Evolutionary conservation across 2,888 invertebrate species (phyloP), one percentile per base, ranked within the genome.

Genomic region (Heliconius erato): DNA sequence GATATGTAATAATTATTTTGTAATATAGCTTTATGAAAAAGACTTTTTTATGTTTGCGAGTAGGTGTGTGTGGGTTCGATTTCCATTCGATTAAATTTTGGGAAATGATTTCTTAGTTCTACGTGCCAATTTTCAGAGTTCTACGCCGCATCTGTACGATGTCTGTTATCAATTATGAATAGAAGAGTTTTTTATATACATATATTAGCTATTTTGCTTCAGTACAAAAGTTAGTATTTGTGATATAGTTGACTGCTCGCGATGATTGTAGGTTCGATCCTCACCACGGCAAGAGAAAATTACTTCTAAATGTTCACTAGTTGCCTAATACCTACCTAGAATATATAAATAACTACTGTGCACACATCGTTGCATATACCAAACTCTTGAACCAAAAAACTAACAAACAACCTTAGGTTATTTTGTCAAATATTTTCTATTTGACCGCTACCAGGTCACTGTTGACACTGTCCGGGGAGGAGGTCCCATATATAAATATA

Each of bases 401-500:
- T 11, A 11, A 26, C 26, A 49, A 44, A 71, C n/a, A 49, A 49
- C 26, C 11, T 19, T 9, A 16, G 44, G 72, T 54, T 44, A 44
- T 79, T 69, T 12, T 79, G 44, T 67, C 59, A 59, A 35, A 35
- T 35, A n/a, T 63, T 40, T 9, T 63, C n/a, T 63, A 26, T 76
- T 74, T 80, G 40, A 69, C 72, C 80, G 80, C 82, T 82, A 82
- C 82, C 82, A 82, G 72, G 79, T 80, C 12, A 49, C 28, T 78
- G 12, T 78, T 78, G 78, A 78, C 78, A 81, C 65, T 65, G 67
- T 76, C 84, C 72, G 72, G 83, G 72, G 80, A 82, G 87, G 86
- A 83, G 86, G 86, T 85, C 85, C 54, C 78, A 63, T 74, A 35
- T 32, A 35, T 77, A 44, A 3, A 11, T n/a, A 54, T 54, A 54